Base-by-base conservation (phyloP, 2,888 invertebrate species). In the Nephrocerus scutellatus region DNA sequence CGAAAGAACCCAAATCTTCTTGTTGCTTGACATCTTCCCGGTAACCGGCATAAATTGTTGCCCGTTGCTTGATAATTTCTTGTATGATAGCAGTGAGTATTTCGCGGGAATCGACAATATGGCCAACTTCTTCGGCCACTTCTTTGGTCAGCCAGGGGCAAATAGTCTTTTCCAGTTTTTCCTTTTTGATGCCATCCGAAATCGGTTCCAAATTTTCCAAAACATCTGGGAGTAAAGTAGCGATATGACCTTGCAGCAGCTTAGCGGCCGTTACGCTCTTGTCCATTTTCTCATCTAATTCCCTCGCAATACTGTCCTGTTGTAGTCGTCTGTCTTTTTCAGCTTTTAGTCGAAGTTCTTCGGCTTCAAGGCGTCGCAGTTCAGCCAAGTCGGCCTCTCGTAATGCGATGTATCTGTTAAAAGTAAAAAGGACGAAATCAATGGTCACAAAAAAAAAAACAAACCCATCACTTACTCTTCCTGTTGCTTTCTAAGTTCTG, bases 331-430 rank as follows among this genome's bases (percentile, higher is more conserved):
- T 74, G 56, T 82, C 80, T 78, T 82, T 83, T 65, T 85, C 84
- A 36, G 73, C 72, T 50, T 74, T 69, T 53, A 82, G 66, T 30
- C 84, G 74, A 54, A 75, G 63, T 57, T 90, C 88, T 56, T 84
- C 79, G 56, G 86, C 85, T 56, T 86, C 84, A 32, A 91, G 73
- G 45, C 90, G 75, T 53, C 81, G 79, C 37, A 83, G 72, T 67
- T 92, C 91, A 3, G 84, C 85, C 45, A 83, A 76, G 66, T 92
- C 91, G 12, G 83, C 80, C 54, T 84, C 84, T 36, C 89, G 75
- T 48, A 84, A 71, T 63, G 67, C 60, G 23, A 67, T 48, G 49
- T 60, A 61, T 51, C 66, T 66, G 25, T 12, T 18, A 15, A n/a
- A 30, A 29, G 2, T 31, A n/a, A 18, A 5, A 2, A 6, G 10